Evolutionary conservation across 2,797 vertebrate species (phyloP).

Genomic region (Tadarida brasiliensis): DNA sequence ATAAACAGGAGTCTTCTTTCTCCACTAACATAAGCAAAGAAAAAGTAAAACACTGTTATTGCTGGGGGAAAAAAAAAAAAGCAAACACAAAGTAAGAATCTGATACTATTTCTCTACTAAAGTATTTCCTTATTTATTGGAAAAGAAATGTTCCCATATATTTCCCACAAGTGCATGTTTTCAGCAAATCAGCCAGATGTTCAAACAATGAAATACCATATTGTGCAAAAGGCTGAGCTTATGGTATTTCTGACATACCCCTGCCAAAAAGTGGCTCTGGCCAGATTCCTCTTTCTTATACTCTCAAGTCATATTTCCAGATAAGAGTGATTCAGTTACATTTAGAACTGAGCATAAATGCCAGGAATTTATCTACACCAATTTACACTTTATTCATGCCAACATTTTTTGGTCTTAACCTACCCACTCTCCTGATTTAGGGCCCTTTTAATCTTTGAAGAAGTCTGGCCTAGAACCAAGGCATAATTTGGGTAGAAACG

Average conservation of each 20-base stretch:
- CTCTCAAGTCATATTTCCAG: constrained; percentile 35
- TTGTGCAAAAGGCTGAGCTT: constrained; percentile 5
- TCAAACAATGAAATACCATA: constrained; percentile 64
- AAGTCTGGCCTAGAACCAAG: neutral
- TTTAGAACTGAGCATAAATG: neutral
- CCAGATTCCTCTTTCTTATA: neutral
- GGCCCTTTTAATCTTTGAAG: neutral
- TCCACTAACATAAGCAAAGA: constrained; percentile 44
- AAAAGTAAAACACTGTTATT: neutral
- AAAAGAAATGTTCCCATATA: constrained; percentile 53
- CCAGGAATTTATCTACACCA: constrained; percentile 42
- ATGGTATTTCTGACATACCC: constrained; percentile 25
- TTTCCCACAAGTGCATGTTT: constrained; percentile 37
- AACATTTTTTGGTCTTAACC: constrained; percentile 49
- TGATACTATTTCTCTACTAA: neutral
- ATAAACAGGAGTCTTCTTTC: constrained; percentile 34
- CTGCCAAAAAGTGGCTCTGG: neutral
- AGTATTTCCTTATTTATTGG: constrained; percentile 60
- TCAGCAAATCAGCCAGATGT: constrained; percentile 57
- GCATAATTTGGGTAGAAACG: neutral
- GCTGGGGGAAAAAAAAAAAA: constrained; percentile 7
- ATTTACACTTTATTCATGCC: constrained; percentile 23
- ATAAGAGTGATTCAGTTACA: constrained; percentile 51
- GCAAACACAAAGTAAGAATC: neutral
- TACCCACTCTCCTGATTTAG: neutral